phyloP scores from a whole-genome alignment of 2,113 vertebrate species.

The Syngnathus typhle region DNA sequence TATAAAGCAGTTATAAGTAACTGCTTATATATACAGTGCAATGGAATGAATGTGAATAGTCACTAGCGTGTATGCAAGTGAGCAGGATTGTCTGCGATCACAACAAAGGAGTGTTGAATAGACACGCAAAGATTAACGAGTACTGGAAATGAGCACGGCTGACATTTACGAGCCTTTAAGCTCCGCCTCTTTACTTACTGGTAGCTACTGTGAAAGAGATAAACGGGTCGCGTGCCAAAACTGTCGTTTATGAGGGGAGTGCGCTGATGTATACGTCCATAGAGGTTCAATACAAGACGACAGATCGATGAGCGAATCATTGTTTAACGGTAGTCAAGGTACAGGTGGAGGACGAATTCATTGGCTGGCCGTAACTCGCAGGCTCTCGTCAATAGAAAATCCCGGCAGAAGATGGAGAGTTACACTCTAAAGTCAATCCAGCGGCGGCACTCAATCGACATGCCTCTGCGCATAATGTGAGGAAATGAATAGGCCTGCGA shows the following conservation, averaged over 20 bases:
- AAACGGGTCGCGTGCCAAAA: slow-evolving; percentile 9
- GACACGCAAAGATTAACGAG: not conserved
- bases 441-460: slow-evolving; percentile 18
- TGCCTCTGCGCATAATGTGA: slow-evolving; percentile 16
- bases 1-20: not conserved
- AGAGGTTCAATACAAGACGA: slow-evolving; percentile 28
- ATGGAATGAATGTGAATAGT: not conserved
- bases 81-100: not conserved
- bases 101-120: not conserved
- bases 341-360: slow-evolving; percentile 25
- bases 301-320: slow-evolving; percentile 39
- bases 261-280: slow-evolving; percentile 6
- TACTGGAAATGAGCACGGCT: not conserved
- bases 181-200: slow-evolving; percentile 9
- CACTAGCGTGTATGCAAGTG: not conserved
- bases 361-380: slow-evolving; percentile 16
- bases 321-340: slow-evolving; percentile 25
- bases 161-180: slow-evolving; percentile 1
- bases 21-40: not conserved
- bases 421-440: slow-evolving; percentile 23
- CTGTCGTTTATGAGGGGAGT: slow-evolving; percentile 21
- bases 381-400: slow-evolving; percentile 14
- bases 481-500: slow-evolving; percentile 8
- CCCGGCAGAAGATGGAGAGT: slow-evolving; percentile 20
- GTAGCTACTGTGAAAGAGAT: slow-evolving; percentile 5